Base-by-base conservation (phyloP, 1,140 invertebrate species). In the Orchesella cincta region DNA sequence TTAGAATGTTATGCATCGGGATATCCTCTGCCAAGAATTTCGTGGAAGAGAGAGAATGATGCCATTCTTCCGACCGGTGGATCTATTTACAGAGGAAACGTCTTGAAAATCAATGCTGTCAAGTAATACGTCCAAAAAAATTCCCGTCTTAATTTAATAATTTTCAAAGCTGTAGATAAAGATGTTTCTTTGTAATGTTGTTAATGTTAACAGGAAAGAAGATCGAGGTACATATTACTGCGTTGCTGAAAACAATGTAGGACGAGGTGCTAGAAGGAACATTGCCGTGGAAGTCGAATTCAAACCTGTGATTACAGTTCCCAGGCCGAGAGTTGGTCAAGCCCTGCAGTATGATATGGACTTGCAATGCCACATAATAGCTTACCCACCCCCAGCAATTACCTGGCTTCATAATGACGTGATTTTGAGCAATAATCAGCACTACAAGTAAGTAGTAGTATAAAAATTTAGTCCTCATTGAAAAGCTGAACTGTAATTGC, bases 321-420 rank as follows among this genome's bases (percentile, higher is more conserved):
- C 93, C 0, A 87, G 92, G 64, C 93, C 93, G 0, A 88, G 93
- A 18, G 86, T 96, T 23, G 93, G 93, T 28, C 92, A 97, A 88
- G 94, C 94, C 2, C 85, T 96, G 3, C 93, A 95, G 84, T 96
- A 94, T 82, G 93, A 96, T 81, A 95, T 95, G 92, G 94, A 97
- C 83, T 84, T 97, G 75, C 93, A 95, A 83, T 97, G 95, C 83
- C 93, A 95, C 83, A 91, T 97, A 1, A 94, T 96, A 86, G 94
- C 94, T 0, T 97, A 95, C 86, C 95, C 95, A 12, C 93, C 93
- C 23, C 94, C 94, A 3, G 92, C 93, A 0, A 94, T 96, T 74
- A 88, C 89, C 1, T 97, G 95, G 95, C 84, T 93, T 3, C 95
- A 96, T 84, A 93, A 95, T 81, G 91, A 91, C 67, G 86, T 91